A percentile compares a stretch with the other conserved stretches of the same genome.
These are phyloP conservation scores for Montipora capricornis DNA, from an alignment of 64 coral and sea anemone species.

Conservation along the genomic window DNA sequence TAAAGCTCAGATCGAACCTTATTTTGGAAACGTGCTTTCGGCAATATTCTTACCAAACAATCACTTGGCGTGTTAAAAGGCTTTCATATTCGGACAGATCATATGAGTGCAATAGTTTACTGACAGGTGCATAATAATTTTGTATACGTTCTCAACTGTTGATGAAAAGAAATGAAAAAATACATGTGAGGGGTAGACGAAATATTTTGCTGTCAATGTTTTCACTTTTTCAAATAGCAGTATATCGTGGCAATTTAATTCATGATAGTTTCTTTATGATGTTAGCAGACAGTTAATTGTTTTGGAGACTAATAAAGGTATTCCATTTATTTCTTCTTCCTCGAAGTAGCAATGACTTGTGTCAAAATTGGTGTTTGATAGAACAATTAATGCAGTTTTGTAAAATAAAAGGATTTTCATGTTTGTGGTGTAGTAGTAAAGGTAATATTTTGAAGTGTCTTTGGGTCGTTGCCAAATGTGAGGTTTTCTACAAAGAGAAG, in stretches of 20 bases:
- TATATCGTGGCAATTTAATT: neutral
- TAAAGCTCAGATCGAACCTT: neutral
- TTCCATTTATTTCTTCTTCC: neutral
- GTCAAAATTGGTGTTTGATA: neutral
- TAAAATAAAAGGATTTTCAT: neutral
- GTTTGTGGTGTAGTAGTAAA: too few relatives aligned
- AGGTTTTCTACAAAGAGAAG: too few relatives aligned
- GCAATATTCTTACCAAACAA: neutral
- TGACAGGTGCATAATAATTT: conserved; percentile 21
- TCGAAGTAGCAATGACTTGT: neutral
- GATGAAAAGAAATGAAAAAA: neutral
- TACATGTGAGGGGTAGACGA: too few relatives aligned
- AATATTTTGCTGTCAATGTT: neutral
- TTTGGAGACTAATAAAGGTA: conserved; percentile 20
- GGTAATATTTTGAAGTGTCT: too few relatives aligned
- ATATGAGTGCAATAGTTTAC: neutral
- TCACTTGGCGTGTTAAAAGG: neutral
- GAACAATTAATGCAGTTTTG: neutral
- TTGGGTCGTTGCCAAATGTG: too few relatives aligned
- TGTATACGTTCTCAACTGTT: neutral
- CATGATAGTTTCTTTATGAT: neutral
- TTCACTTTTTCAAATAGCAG: neutral
- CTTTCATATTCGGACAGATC: neutral
- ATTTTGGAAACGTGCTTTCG: neutral
- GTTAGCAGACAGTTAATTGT: neutral